Base-by-base conservation (phyloP, 1,140 invertebrate genomes). In the Macrocentrus cingulum region DNA sequence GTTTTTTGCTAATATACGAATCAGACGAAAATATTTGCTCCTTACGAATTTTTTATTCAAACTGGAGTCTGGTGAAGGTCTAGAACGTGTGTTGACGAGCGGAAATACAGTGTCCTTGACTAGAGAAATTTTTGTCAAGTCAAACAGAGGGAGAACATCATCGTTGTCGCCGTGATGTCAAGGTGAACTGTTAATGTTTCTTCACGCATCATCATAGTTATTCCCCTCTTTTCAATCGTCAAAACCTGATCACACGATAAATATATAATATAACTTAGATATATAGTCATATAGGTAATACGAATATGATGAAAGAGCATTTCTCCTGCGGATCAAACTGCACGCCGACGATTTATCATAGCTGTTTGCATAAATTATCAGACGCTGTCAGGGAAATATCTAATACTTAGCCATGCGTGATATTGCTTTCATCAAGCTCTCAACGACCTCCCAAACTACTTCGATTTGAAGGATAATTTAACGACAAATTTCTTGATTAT, bases 301-400 rank as follows among this genome's bases (percentile, higher is more conserved):
- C 25, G 4, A 9, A 29, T 29, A 29, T 9, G 25, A 29, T 29
- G 25, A 29, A 29, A 29, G 9, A 29, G 25, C 25, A 29, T 29
- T 29, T 29, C 25, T 29, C 25, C 9, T 29, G 4, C 4, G 25
- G 25, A 49, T 34, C 46, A 22, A 49, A 49, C 20, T 49, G 53
- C 53, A 25, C 32, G 16, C 44, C 53, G 44, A 56, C 53, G 44
- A 56, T 56, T 56, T 36, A 46, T 56, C 42, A 45, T 45, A 44
- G 16, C 15, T 36, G 44, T 46, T 56, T 56, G 25, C 42, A 34
- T 46, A 56, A 44, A 56, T 42, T 56, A 48, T 49, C 22, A 41
- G 7, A 15, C 25, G 36, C 34, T 57, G 34, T 18, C 22, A 36
- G 45, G 46, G 7, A 48, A 37, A 23, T 57, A 57, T 42, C 36